phyloP scores from a whole-genome alignment of 2,113 vertebrate species.

The Dasyprocta punctata region DNA sequence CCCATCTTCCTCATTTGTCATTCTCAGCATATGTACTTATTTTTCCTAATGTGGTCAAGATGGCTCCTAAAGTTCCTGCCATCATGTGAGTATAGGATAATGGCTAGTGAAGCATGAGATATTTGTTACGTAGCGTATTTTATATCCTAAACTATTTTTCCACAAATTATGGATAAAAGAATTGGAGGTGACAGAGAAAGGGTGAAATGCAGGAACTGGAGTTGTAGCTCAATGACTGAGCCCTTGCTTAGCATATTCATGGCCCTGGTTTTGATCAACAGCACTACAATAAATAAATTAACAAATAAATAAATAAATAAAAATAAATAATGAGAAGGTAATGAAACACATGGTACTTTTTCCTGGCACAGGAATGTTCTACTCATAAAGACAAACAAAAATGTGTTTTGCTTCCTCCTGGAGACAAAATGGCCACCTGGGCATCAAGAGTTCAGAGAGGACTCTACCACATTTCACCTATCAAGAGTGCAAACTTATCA shows the following conservation, averaged over 20 bases:
- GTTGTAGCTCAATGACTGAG: neutral
- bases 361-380: neutral
- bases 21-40: neutral
- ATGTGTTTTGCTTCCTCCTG: neutral
- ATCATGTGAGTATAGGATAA: neutral
- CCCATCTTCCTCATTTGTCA: neutral
- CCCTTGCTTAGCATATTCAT: neutral
- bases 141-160: neutral
- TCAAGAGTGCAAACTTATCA: neutral
- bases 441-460: neutral
- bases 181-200: neutral
- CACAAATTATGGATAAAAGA: neutral
- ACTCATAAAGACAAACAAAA: neutral
- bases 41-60: neutral
- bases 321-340: neutral
- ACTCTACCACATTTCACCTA: neutral
- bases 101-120: neutral
- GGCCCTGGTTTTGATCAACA: neutral
- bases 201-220: neutral
- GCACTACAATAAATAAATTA: neutral
- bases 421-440: neutral
- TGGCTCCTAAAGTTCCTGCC: neutral
- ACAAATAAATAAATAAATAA: too few relatives aligned
- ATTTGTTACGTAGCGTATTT: neutral
- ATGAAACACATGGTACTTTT: neutral